Evolutionary conservation across 2,888 invertebrate genomes (phyloP), one percentile per base, ranked within the genome.

Genomic region (Hoplodrina blanda): DNA sequence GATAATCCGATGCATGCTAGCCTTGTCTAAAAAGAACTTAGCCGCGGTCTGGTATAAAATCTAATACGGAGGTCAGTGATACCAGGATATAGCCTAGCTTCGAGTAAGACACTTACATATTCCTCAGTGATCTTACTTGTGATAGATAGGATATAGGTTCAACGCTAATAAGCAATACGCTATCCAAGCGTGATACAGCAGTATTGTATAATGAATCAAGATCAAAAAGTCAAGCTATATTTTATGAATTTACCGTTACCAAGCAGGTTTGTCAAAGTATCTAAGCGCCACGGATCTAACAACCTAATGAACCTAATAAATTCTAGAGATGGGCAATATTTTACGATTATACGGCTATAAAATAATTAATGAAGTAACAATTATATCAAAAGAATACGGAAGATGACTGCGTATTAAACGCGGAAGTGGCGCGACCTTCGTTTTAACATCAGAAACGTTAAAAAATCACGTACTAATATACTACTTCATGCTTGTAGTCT

Each of bases 341-440:
- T 68, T 49, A 60, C 62, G 37, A 71, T 62, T 52, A 55, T 57
- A 60, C 25, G 65, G 53, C 46, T 13, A 53, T 65, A 33, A 61
- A 70, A 73, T 72, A 73, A 72, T 79, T 72, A 61, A 62, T 57
- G 57, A 73, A 64, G 57, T 54, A 69, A 68, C 59, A 69, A 80
- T 66, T 73, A 46, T 56, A 78, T 74, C 62, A 52, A 62, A 68
- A 52, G 71, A 87, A 85, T 84, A 81, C 87, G 88, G 89, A 89
- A 90, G 85, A 77, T 82, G 78, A 65, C 54, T 46, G 54, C 46
- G 76, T 81, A 57, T 77, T 68, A 78, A 63, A 88, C 82, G 82
- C 89, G 91, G 91, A 90, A 91, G 85, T 80, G 64, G 20, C 50
- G 44, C 69, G 87, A 86, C 89, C 90, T 90, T 91, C 87, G 52